Evolutionary conservation across 1,140 invertebrate genomes (phyloP).

Genomic region (Trichonephila clavipes): DNA sequence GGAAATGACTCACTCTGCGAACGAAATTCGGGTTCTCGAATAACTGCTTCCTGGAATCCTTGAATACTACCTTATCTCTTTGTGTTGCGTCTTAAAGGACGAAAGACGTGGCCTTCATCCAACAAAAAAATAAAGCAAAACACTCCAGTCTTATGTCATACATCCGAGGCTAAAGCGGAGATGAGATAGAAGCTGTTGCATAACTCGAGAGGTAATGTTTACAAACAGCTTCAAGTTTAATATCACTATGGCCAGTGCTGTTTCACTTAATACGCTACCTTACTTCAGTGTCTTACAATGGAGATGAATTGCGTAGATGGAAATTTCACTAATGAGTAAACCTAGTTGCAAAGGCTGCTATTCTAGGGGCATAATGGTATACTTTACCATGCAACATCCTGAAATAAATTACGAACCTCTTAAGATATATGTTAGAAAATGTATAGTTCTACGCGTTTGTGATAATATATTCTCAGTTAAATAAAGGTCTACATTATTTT

Average conservation of each 20-base stretch:
- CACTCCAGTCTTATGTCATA: not conserved
- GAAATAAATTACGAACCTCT: too few relatives aligned
- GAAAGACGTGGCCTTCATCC: not conserved
- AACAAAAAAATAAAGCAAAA: not conserved
- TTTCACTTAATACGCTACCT: not conserved
- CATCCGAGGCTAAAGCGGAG: not conserved
- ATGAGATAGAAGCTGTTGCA: not conserved
- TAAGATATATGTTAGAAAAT: too few relatives aligned
- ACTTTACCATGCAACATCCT: too few relatives aligned
- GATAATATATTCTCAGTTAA: too few relatives aligned
- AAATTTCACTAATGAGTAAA: too few relatives aligned
- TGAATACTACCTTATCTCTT: not conserved
- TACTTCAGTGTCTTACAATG: too few relatives aligned
- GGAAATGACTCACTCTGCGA: not conserved
- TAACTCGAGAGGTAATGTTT: not conserved
- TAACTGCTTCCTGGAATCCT: not conserved
- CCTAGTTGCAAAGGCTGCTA: too few relatives aligned
- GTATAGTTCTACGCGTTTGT: too few relatives aligned
- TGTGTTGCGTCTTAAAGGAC: not conserved
- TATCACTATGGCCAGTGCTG: not conserved
- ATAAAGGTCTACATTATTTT: too few relatives aligned
- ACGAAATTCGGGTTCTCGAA: constrained; percentile 13
- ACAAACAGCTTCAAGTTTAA: not conserved
- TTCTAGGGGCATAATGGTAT: too few relatives aligned
- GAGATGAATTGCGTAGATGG: too few relatives aligned